Evolutionary conservation across 2,113 vertebrate species (phyloP).

Genomic region (Ctenomys sociabilis): DNA sequence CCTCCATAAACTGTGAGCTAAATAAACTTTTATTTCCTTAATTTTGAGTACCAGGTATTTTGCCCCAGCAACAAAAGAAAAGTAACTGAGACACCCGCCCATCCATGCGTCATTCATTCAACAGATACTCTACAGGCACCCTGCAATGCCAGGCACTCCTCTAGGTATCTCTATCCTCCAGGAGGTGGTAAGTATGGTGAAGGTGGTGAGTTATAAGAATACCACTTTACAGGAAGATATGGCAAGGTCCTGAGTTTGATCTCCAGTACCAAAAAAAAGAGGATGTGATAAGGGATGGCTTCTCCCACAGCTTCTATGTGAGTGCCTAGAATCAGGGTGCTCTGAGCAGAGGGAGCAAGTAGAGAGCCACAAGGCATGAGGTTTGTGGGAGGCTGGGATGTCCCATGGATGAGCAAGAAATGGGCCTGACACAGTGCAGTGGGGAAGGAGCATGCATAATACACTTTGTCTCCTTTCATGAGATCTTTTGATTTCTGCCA

Average conservation of each 20-base stretch:
- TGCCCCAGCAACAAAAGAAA: too few species aligned
- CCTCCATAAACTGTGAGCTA: too few species aligned
- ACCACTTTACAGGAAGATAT: background rate
- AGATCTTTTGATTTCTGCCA: background rate
- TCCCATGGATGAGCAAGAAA: background rate
- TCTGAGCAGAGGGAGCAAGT: accelerated
- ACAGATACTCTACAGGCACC: background rate
- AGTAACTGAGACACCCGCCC: background rate
- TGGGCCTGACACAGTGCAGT: too few species aligned
- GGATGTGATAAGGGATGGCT: background rate
- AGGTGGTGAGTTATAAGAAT: background rate
- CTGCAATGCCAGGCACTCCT: background rate
- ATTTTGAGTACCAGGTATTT: too few species aligned
- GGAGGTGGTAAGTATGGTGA: background rate
- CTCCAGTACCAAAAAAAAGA: too few species aligned
- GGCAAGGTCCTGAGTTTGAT: background rate
- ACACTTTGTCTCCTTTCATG: background rate
- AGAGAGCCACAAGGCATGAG: accelerated
- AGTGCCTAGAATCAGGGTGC: background rate
- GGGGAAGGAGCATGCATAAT: background rate
- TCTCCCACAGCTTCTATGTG: background rate
- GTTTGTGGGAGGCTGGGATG: background rate
- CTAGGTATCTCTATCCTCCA: background rate
- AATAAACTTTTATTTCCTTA: too few species aligned
- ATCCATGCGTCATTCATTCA: background rate